phyloP scores from a whole-genome alignment of 2,113 vertebrate genomes.

The Heptranchias perlo region DNA sequence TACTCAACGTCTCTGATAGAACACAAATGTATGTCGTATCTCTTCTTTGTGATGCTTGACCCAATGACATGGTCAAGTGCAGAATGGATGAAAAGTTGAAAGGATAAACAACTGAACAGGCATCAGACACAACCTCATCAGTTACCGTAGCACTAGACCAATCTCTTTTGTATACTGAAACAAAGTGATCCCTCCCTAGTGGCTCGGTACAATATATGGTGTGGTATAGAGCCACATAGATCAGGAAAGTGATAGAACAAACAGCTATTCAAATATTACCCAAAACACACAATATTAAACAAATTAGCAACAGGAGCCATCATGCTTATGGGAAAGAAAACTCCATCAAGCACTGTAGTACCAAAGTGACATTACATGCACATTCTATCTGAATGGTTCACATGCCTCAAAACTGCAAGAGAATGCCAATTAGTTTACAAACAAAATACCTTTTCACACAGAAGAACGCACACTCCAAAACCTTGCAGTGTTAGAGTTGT shows the following conservation, averaged over 20 bases:
- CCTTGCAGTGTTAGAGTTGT: neutral
- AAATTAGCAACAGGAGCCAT: neutral
- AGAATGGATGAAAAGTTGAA: constrained; percentile 7
- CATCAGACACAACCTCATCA: neutral
- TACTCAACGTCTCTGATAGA: neutral
- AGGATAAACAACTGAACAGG: neutral
- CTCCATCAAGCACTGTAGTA: neutral
- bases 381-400: neutral
- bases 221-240: too few species aligned
- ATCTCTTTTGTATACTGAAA: neutral
- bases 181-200: neutral
- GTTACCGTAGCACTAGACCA: neutral
- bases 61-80: neutral
- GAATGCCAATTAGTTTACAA: neutral
- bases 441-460: neutral
- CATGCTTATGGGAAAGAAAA: neutral
- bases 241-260: neutral
- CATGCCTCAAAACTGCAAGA: neutral
- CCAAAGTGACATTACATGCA: neutral
- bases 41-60: neutral
- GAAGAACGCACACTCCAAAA: neutral
- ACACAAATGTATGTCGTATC: neutral
- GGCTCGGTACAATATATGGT: neutral
- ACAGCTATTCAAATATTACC: neutral
- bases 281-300: neutral